Percentiles rank a stretch among this genome's conserved stretches.
Conservation (phyloP, 2,113 vertebrate species). For the Rhineura floridana region DNA sequence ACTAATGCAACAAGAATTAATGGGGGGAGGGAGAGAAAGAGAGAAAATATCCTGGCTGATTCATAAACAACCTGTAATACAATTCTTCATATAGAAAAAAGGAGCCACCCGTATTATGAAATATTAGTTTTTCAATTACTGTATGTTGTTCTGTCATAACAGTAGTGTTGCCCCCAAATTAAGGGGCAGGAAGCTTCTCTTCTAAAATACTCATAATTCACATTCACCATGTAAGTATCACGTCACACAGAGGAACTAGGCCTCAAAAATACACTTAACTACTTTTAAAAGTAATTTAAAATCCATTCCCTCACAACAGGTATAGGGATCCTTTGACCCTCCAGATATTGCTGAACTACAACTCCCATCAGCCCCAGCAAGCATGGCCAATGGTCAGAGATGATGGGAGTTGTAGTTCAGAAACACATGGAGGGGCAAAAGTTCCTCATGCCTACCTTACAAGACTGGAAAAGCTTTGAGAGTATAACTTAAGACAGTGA, state of each 20-base stretch:
- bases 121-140: background rate
- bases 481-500: background rate
- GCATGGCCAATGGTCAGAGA: too few species aligned
- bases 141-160: background rate
- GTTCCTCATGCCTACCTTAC: too few species aligned
- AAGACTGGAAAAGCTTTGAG: too few species aligned
- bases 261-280: background rate
- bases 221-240: too few species aligned
- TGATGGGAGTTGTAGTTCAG: too few species aligned
- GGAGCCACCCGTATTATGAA: background rate
- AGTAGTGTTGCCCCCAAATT: background rate
- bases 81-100: background rate
- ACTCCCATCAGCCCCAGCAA: too few species aligned
- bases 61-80: background rate
- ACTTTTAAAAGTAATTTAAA: background rate
- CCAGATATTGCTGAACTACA: too few species aligned
- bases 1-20: background rate
- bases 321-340: too few species aligned
- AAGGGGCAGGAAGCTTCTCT: too few species aligned
- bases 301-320: too few species aligned
- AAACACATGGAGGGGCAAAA: too few species aligned
- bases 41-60: background rate
- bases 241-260: background rate
- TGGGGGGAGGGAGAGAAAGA: background rate
- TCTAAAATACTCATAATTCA: too few species aligned